Conservation (phyloP, 2,113 vertebrate species). For the Paramisgurnus dabryanus region DNA sequence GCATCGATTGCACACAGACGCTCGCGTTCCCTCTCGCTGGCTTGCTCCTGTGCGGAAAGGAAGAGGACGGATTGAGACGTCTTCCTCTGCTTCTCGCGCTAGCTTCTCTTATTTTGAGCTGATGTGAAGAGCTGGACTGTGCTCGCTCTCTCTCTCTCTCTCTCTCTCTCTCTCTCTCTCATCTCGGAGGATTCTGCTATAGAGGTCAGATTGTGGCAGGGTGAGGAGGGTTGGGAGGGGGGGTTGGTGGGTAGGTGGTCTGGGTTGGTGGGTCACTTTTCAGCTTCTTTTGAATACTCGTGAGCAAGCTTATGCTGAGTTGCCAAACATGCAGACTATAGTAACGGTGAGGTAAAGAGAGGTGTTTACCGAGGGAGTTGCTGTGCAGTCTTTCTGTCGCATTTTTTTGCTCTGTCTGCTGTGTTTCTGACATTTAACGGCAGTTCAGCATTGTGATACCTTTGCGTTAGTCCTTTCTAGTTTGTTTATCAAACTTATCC, state of each 20-base stretch:
- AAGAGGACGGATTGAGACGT: slow-evolving; percentile 58
- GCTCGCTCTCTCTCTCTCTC: slow-evolving; percentile 32
- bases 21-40: slow-evolving; percentile 58
- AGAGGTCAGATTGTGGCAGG: slow-evolving; percentile 56
- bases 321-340: slow-evolving; percentile 52
- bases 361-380: slow-evolving; percentile 49
- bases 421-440: slow-evolving; percentile 21
- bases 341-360: slow-evolving; percentile 45
- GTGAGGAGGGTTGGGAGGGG: slow-evolving; percentile 33
- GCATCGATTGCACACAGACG: slow-evolving; percentile 74
- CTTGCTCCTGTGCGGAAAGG: slow-evolving; percentile 61
- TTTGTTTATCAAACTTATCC: slow-evolving; percentile 12
- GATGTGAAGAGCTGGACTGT: slow-evolving; percentile 51
- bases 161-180: slow-evolving; percentile 46
- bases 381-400: slow-evolving; percentile 56
- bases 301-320: slow-evolving; percentile 50
- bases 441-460: slow-evolving; percentile 40
- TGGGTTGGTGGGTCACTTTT: slow-evolving; percentile 54
- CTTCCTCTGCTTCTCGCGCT: slow-evolving; percentile 52
- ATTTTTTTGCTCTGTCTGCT: slow-evolving; percentile 43
- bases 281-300: slow-evolving; percentile 52
- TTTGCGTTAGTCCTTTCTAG: slow-evolving; percentile 30
- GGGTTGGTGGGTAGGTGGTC: not conserved
- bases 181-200: slow-evolving; percentile 57
- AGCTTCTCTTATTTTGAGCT: slow-evolving; percentile 51